Evolutionary conservation across 2,888 invertebrate species (phyloP), one percentile per base, ranked within the genome.

Genomic region (Blastobasis adustella): DNA sequence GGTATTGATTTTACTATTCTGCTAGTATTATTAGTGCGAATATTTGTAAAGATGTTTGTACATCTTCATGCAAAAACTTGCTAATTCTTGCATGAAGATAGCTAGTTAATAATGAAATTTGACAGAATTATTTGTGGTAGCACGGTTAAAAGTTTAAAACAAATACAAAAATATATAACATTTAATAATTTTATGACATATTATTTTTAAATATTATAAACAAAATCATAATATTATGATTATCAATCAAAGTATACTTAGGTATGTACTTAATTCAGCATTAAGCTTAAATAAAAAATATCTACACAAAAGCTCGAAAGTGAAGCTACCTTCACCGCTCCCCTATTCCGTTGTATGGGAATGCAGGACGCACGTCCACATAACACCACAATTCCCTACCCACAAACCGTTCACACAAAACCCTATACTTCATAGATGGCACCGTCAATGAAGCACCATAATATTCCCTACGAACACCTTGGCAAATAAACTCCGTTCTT

Each of bases 291-390:
- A 42, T n/a, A 42, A 50, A 10, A 6, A 45, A 10, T 5, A 10
- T 45, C 10, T 45, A 43, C 10, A 47, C 37, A 52, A 52, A 42
- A 46, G 46, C 6, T 40, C 10, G 10, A 45, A 50, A 76, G 82
- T 85, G 67, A 85, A 83, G 82, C 81, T 85, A 85, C 80, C 59
- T 69, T 66, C 64, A 62, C 58, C 58, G 57, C 63, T 66, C 76
- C 77, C 76, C 71, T 77, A 76, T 81, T 79, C 77, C 79, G 77
- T 72, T 66, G 71, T 80, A 86, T 85, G 85, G 82, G 84, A 85
- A 87, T 86, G 74, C 69, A 68, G 67, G 70, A 67, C 69, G 62
- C 72, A 61, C 70, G 70, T 63, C 66, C 73, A 84, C 76, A 66
- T 79, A 75, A 60, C 60, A 72, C 69, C 55, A 54, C 53, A 68